Conservation (phyloP, 2,888 invertebrate genomes). For the Oeneis ivallda region DNA sequence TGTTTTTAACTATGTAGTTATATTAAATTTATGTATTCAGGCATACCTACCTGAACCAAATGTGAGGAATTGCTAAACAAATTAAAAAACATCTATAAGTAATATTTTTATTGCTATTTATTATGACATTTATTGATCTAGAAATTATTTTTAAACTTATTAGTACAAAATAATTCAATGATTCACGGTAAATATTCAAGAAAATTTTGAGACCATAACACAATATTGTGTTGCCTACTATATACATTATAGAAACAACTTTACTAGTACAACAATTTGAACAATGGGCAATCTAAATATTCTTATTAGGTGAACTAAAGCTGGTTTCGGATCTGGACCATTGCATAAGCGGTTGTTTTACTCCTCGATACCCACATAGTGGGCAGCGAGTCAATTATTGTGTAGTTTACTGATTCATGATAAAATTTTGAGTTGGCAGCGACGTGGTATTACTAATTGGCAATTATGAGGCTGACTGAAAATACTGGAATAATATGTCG, state of each 20-base stretch:
- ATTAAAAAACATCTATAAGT: not conserved
- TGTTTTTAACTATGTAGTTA: not conserved
- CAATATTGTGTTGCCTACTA: constrained; percentile 19
- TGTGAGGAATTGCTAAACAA: not conserved
- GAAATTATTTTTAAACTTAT: not conserved
- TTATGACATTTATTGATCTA: too few species aligned
- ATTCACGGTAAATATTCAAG: not conserved
- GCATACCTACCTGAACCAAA: not conserved
- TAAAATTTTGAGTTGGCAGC: constrained; percentile 64
- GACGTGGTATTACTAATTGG: constrained; percentile 57
- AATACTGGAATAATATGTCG: too few species aligned
- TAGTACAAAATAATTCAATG: too few species aligned
- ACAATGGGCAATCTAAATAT: constrained; percentile 39
- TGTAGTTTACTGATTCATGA: constrained; percentile 54
- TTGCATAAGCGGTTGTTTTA: constrained; percentile 69
- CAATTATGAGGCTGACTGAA: constrained; percentile 48
- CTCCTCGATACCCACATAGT: constrained; percentile 44
- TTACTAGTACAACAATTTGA: constrained; percentile 33
- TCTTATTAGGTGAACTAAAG: constrained; percentile 38
- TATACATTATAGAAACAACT: constrained; percentile 13
- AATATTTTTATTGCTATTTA: too few species aligned
- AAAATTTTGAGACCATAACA: not conserved
- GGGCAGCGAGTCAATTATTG: constrained; percentile 51
- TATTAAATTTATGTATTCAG: not conserved
- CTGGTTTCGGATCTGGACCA: constrained; percentile 56